phyloP scores from a whole-genome alignment of 2,113 vertebrate genomes.

The Rallus limicola region DNA sequence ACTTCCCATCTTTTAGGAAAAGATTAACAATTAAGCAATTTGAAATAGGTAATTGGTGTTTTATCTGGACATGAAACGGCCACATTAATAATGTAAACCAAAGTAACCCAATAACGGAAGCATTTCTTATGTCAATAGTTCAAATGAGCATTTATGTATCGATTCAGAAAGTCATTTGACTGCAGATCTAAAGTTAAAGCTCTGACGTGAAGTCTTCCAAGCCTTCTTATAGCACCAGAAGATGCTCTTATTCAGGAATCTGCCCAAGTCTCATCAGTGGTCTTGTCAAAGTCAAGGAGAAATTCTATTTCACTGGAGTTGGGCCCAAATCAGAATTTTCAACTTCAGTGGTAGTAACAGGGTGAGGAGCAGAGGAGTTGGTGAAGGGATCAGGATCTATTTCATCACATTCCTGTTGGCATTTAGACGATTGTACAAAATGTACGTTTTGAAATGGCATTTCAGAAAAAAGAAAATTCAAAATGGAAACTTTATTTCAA shows the following conservation, averaged over 20 bases:
- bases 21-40: not conserved
- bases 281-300: not conserved
- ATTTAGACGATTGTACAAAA: not conserved
- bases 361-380: fast-evolving
- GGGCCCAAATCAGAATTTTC: not conserved
- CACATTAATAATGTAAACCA: not conserved
- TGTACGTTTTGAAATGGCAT: not conserved
- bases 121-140: not conserved
- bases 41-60: not conserved
- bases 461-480: not conserved
- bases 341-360: not conserved
- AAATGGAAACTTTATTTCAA: not conserved
- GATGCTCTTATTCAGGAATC: not conserved
- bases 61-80: not conserved
- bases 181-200: not conserved
- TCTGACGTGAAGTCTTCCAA: not conserved
- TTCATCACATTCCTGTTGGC: not conserved
- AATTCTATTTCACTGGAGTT: not conserved
- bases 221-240: not conserved
- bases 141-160: not conserved
- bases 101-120: not conserved
- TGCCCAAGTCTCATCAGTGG: not conserved
- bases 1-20: not conserved
- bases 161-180: not conserved
- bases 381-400: not conserved